Conservation (phyloP, 92 coral and sea anemone genomes). For the Diadumene lineata region DNA sequence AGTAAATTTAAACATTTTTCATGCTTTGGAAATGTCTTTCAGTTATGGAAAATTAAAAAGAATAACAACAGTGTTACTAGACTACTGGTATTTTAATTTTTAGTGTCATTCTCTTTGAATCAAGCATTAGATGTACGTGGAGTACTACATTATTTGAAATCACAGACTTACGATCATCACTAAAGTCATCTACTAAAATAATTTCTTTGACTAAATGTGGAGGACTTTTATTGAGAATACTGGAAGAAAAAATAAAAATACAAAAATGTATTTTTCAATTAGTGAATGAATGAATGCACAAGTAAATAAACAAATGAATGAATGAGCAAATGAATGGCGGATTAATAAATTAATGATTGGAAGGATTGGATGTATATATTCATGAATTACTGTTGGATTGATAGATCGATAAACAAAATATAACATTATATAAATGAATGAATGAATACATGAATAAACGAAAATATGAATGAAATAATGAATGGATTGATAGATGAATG, state of each 20-base stretch:
- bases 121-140: neutral
- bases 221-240: slow-evolving; percentile 92
- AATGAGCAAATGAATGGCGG: neutral
- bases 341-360: neutral
- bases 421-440: neutral
- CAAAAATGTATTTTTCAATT: too few relatives aligned
- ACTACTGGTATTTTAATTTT: neutral
- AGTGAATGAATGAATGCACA: neutral
- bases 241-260: too few relatives aligned
- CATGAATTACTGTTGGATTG: neutral
- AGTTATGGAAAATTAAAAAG: too few relatives aligned
- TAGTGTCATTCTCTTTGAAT: neutral
- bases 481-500: neutral
- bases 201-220: slow-evolving; percentile 83
- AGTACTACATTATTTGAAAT: neutral
- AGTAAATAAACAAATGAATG: too few relatives aligned
- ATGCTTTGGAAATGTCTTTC: neutral
- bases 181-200: slow-evolving; percentile 89
- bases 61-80: too few relatives aligned
- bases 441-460: neutral
- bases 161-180: slow-evolving; percentile 86
- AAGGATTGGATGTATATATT: neutral
- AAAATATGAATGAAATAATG: neutral
- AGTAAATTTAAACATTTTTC: too few relatives aligned
- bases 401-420: neutral